phyloP scores from a whole-genome alignment of 2,797 vertebrate genomes.

The Sebastolobus alascanus region DNA sequence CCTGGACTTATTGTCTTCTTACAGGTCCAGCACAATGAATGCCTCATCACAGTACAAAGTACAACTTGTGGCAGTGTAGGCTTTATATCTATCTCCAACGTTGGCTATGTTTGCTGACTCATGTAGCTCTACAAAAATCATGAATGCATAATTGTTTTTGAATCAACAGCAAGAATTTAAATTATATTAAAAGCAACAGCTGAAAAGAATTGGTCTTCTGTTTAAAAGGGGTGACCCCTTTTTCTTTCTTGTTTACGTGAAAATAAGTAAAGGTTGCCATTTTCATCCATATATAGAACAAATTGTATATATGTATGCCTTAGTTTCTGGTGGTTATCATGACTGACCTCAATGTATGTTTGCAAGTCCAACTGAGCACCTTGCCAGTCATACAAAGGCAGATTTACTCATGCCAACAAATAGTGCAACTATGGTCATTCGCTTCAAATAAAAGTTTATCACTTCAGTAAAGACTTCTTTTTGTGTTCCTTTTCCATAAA shows the following conservation, averaged over 20 bases:
- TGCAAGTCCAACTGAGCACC: not conserved
- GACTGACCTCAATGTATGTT: not conserved
- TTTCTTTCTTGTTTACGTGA: not conserved
- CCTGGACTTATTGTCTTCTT: constrained; percentile 8
- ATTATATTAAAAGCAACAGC: not conserved
- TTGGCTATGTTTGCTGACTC: not conserved
- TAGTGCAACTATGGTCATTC: not conserved
- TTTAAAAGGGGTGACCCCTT: not conserved
- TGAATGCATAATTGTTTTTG: not conserved
- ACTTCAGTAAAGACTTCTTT: not conserved
- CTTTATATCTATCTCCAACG: not conserved
- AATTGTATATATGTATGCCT: not conserved
- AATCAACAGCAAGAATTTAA: not conserved
- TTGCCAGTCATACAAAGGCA: not conserved
- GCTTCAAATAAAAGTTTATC: not conserved
- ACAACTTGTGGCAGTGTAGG: not conserved
- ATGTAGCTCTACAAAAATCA: not conserved
- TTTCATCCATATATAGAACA: not conserved
- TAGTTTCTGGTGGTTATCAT: not conserved
- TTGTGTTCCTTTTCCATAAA: not conserved
- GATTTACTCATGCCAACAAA: not conserved
- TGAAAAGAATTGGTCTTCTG: not conserved
- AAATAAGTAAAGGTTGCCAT: not conserved
- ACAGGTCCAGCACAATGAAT: not conserved
- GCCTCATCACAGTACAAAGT: not conserved